Evolutionary conservation across 2,888 invertebrate species (phyloP).

Genomic region (Eupithecia subfuscata): DNA sequence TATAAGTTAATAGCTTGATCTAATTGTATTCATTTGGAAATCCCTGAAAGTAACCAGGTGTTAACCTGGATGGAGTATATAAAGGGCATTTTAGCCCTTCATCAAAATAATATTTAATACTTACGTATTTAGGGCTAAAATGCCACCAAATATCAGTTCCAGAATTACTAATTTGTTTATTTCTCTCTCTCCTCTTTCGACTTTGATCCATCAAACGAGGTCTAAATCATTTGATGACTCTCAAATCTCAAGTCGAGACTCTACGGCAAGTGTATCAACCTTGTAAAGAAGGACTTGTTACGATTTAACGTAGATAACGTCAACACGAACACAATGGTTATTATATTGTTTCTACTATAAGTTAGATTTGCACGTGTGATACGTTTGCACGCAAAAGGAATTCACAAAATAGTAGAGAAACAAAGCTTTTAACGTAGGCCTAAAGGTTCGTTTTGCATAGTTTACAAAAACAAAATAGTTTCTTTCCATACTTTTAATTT

Average conservation of each 20-base stretch:
- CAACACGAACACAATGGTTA: slow-evolving; percentile 31
- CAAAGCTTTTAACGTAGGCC: not conserved
- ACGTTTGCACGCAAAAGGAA: slow-evolving; percentile 4
- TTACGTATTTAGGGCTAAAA: no score
- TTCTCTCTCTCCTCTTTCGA: not conserved
- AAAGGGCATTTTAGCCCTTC: no score
- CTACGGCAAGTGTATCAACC: slow-evolving; percentile 41
- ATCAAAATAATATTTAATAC: no score
- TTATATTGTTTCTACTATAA: slow-evolving; percentile 11
- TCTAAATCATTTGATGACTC: not conserved
- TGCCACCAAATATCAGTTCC: not conserved
- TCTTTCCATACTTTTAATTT: no score
- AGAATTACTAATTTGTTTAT: not conserved
- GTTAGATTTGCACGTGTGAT: slow-evolving; percentile 35
- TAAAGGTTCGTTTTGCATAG: no score
- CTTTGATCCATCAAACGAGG: not conserved
- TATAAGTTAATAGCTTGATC: no score
- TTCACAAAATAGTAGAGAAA: not conserved
- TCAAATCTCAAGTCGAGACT: not conserved
- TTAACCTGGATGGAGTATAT: no score
- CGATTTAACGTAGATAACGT: slow-evolving; percentile 35
- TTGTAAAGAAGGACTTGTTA: slow-evolving; percentile 56
- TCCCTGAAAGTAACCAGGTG: no score
- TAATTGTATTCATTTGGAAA: no score
- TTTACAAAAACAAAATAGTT: no score